Base-by-base conservation (phyloP, 1,140 invertebrate species). In the Penaeus japonicus region DNA sequence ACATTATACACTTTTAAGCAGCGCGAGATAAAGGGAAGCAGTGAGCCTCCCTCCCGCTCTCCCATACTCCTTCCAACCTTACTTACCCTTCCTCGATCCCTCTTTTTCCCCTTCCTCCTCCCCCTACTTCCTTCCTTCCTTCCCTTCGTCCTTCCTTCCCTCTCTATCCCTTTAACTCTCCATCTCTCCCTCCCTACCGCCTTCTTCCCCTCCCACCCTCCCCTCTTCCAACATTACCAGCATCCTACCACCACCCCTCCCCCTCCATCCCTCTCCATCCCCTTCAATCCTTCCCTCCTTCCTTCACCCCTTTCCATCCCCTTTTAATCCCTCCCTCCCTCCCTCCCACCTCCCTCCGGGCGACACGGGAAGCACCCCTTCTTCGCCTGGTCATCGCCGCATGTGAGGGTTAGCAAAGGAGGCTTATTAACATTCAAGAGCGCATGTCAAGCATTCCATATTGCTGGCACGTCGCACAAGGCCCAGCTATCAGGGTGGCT, bases 371-470 rank as follows among this genome's bases (percentile, higher is more conserved):
- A 47, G 47, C 47, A 47, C 47, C 47, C 47, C 47, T 47, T 47
- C 47, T 47, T 47, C 47, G 47, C 47, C 47, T 47, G 47, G 47
- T 79, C 77, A n/a, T 53, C 47, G 77, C 54, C 47, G 39, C 54
- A 53, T 35, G 24, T 39, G 24, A 32, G 54, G 4, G 77, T 39
- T n/a, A 39, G 39, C 12, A 53, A 53, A 79, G n/a, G 32, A 77
- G 77, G n/a, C 77, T 79, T 79, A 79, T 79, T 79, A 79, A 39
- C n/a, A 79, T 79, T 79, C 77, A 79, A 53, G 77, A 79, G 35
- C 39, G 77, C 35, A 53, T 79, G 39, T 53, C 75, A 79, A 53
- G 54, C 77, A 79, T 79, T 79, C 35, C 39, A 53, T 79, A 79
- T 79, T 79, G 77, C 32, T 53, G 39, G 77, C 77, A 79, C 39